phyloP scores from a whole-genome alignment of 2,888 invertebrate species.

The Polietes domitor region DNA sequence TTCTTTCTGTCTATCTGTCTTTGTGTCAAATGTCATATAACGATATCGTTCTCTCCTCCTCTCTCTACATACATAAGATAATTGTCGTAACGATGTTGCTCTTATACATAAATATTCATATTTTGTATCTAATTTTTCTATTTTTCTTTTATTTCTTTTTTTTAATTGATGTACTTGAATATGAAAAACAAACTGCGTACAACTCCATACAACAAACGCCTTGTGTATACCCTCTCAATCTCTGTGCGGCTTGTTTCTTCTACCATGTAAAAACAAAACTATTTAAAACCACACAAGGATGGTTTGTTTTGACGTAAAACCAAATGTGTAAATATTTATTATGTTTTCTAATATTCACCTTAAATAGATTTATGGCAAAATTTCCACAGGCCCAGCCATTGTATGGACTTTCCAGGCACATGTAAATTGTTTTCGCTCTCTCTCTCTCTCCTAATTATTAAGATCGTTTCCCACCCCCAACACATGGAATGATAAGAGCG shows the following conservation, averaged over 20 bases:
- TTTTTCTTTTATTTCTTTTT: slow-evolving; percentile 51
- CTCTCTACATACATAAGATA: slow-evolving; percentile 35
- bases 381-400: slow-evolving; percentile 63
- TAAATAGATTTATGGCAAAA: slow-evolving; percentile 57
- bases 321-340: slow-evolving; percentile 33
- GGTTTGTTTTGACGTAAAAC: not conserved
- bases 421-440: slow-evolving; percentile 50
- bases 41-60: slow-evolving; percentile 30
- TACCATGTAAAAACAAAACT: slow-evolving; percentile 3
- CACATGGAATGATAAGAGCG: slow-evolving; percentile 1
- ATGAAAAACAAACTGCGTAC: slow-evolving; percentile 31
- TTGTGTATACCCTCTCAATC: slow-evolving; percentile 26
- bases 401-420: slow-evolving; percentile 62
- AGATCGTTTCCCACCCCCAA: not conserved
- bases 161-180: slow-evolving; percentile 38
- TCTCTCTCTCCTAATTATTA: not conserved
- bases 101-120: slow-evolving; percentile 34
- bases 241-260: slow-evolving; percentile 44
- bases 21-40: slow-evolving; percentile 42
- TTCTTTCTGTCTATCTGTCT: slow-evolving; percentile 37
- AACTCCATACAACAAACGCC: slow-evolving; percentile 22
- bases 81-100: slow-evolving; percentile 63
- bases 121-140: slow-evolving; percentile 38
- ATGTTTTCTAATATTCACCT: not conserved
- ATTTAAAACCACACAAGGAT: not conserved